phyloP scores from a whole-genome alignment of 30 jellyfish, hydroid and myxozoan species.

The Rhopilema esculentum region DNA sequence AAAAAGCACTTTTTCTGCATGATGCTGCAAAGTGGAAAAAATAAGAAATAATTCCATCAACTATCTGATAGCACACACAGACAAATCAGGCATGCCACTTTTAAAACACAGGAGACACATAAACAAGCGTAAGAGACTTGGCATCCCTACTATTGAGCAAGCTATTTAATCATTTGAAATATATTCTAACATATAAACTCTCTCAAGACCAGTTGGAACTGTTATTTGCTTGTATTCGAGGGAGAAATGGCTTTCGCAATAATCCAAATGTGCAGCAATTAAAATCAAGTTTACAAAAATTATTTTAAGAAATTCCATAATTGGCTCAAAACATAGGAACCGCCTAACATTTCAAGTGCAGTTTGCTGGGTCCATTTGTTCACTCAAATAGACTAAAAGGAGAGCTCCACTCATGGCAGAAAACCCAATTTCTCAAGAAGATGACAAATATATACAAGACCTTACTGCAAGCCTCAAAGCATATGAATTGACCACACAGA shows the following conservation, averaged over 20 bases:
- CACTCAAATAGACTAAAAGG: slow-evolving; percentile 44
- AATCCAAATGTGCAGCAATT: slow-evolving; percentile 29
- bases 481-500: neutral
- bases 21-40: neutral
- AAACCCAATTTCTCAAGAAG: neutral
- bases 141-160: neutral
- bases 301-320: slow-evolving; percentile 33
- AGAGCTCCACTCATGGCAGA: neutral
- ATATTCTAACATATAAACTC: slow-evolving; percentile 21
- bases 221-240: slow-evolving; percentile 38
- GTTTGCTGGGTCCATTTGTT: slow-evolving; percentile 27
- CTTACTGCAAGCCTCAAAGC: neutral
- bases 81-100: slow-evolving; percentile 6
- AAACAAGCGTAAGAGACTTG: neutral
- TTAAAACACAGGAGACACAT: slow-evolving; percentile 12
- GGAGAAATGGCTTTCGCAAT: slow-evolving; percentile 24
- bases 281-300: slow-evolving; percentile 13
- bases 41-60: neutral
- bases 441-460: neutral
- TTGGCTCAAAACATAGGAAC: slow-evolving; percentile 24
- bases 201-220: slow-evolving; percentile 40
- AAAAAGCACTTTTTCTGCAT: neutral
- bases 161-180: slow-evolving; percentile 1
- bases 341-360: neutral
- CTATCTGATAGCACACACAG: neutral